Evolutionary conservation across 2,113 vertebrate species (phyloP), one percentile per base, ranked within the genome.

Genomic region (Phylloscopus whistleri): DNA sequence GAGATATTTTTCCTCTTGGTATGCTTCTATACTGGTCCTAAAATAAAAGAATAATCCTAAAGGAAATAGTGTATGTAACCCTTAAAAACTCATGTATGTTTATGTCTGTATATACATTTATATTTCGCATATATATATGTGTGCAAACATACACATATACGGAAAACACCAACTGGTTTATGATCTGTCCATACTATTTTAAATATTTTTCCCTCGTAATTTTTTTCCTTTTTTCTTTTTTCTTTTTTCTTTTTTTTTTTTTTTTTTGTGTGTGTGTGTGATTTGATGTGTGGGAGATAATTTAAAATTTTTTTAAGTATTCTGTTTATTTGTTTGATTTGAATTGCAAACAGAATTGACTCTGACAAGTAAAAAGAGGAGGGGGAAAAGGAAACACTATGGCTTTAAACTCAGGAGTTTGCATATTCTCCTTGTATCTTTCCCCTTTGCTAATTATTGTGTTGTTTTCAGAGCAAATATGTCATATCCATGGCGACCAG

Each of bases 401-500:
- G 98, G 98, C 99, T 99, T 99, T 99, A 99, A 99, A 98, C 98
- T 98, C 97, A 94, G 98, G 98, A 99, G 99, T 99, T 99, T 98
- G 98, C 99, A 98, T 99, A 99, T 99, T 99, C 99, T 99, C 98
- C 97, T 99, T 98, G 99, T 99, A 99, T 99, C 99, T 99, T 99
- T 99, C 99, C 98, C 98, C 99, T 99, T 99, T 99, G 99, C 99
- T 99, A 99, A 99, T 99, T 99, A 99, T 99, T 99, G 99, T 99
- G 99, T 99, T 99, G 99, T 99, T 99, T 99, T 99, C 99, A 99
- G 98, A 99, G 99, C 99, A 99, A 99, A 99, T 99, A 99, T 99
- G 99, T 99, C 99, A 99, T 99, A 99, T 99, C 99, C 99, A 99
- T 99, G 99, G 99, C 99, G 99, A 99, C 99, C 99, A 98, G 98